phyloP scores from a whole-genome alignment of 2,888 invertebrate species.

The Mimumesa dahlbomi region DNA sequence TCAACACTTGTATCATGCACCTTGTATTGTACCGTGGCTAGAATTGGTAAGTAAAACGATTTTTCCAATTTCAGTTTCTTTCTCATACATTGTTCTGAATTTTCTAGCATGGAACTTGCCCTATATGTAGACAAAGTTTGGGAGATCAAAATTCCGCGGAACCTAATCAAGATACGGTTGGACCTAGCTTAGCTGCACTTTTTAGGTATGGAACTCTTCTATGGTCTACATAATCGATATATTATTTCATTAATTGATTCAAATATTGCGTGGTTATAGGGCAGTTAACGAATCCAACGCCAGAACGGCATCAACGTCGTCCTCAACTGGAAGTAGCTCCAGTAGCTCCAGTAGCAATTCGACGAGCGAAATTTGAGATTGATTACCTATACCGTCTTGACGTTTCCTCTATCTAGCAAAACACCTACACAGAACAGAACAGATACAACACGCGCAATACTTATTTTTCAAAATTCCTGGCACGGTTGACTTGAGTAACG shows the following conservation, averaged over 20 bases:
- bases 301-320: conserved; percentile 60
- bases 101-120: conserved; percentile 93
- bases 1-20: conserved; percentile 94
- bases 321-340: conserved; percentile 64
- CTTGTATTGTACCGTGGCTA: conserved; percentile 97
- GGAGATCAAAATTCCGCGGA: conserved; percentile 81
- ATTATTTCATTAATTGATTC: background rate
- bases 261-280: conserved; percentile 57
- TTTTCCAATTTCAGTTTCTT: too few relatives aligned
- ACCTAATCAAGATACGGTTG: conserved; percentile 76
- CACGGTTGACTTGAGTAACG: conserved; percentile 41
- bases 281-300: conserved; percentile 73
- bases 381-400: conserved; percentile 64
- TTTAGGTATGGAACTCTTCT: too few relatives aligned
- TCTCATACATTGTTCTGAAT: too few relatives aligned
- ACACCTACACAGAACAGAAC: too few relatives aligned
- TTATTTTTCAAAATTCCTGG: conserved; percentile 56
- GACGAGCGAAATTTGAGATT: conserved; percentile 70
- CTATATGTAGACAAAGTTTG: conserved; percentile 93
- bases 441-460: too few relatives aligned
- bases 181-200: conserved; percentile 76
- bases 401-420: conserved; percentile 66
- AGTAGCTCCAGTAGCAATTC: conserved; percentile 70
- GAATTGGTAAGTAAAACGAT: conserved; percentile 87
- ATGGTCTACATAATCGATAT: background rate